Percentiles rank a stretch among this genome's conserved stretches.
These are phyloP conservation scores for Eupleurogrammus muticus DNA, from an alignment of 2,797 vertebrate species.

Conservation along the genomic window DNA sequence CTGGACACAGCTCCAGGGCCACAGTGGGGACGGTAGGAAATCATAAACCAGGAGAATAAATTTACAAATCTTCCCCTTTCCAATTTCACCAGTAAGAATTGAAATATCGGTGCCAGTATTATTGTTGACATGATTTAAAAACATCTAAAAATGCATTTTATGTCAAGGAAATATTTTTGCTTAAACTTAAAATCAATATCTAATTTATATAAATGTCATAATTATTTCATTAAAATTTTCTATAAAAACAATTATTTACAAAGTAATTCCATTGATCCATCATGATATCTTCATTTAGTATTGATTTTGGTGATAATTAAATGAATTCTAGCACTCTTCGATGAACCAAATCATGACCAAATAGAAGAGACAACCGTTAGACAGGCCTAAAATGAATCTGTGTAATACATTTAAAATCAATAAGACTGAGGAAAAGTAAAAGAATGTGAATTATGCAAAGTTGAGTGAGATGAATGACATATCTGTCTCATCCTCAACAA, in stretches of 20 bases:
- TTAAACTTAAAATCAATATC: conserved; percentile 1
- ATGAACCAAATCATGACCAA: conserved; percentile 51
- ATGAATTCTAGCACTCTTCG: conserved; percentile 24
- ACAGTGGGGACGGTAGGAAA: conserved; percentile 50
- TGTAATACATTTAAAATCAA: conserved; percentile 59
- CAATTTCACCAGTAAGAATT: conserved; percentile 9
- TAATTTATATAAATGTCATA: conserved; percentile 15
- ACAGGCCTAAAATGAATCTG: conserved; percentile 41
- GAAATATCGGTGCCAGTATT: background rate
- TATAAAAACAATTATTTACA: conserved; percentile 33
- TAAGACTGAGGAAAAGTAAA: conserved; percentile 48
- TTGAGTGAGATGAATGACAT: conserved; percentile 61
- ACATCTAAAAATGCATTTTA: background rate
- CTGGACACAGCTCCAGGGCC: conserved; percentile 72
- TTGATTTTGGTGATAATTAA: conserved; percentile 56
- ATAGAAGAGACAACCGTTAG: conserved; percentile 38
- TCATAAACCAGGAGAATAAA: conserved; percentile 61
- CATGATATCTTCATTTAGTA: conserved; percentile 57
- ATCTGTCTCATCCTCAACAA: conserved; percentile 60
- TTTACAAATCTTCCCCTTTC: conserved; percentile 36
- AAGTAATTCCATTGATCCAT: conserved; percentile 28
- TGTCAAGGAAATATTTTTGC: background rate
- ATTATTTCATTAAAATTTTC: background rate
- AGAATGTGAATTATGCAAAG: conserved; percentile 57
- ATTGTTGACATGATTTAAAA: background rate